A percentile compares a stretch with the other conserved stretches of the same genome.
Conservation (phyloP, 2,888 invertebrate genomes). For the Temnothorax rugatulus region DNA sequence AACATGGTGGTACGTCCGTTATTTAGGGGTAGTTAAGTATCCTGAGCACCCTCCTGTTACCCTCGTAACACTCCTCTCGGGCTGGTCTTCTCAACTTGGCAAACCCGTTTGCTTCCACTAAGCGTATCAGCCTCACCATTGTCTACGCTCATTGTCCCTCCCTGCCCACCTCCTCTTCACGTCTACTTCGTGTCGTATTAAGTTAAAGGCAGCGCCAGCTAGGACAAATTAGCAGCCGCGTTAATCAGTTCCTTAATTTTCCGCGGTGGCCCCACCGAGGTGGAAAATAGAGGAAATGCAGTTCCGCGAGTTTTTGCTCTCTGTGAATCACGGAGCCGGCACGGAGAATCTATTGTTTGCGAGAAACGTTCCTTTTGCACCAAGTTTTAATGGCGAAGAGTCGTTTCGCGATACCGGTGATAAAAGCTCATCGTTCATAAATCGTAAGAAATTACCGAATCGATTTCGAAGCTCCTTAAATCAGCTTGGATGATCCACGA, state of each 20-base stretch:
- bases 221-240: slow-evolving; percentile 66
- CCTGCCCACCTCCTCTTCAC: slow-evolving; percentile 24
- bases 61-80: slow-evolving; percentile 54
- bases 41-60: slow-evolving; percentile 48
- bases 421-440: slow-evolving; percentile 42
- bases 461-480: neutral
- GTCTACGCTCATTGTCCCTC: slow-evolving; percentile 72
- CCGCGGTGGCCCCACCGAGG: slow-evolving; percentile 32
- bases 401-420: slow-evolving; percentile 1
- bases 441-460: slow-evolving; percentile 28
- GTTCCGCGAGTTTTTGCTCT: slow-evolving; percentile 30
- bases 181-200: slow-evolving; percentile 60
- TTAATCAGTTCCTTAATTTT: slow-evolving; percentile 69
- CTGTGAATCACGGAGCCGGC: slow-evolving; percentile 21
- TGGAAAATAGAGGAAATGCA: slow-evolving; percentile 10
- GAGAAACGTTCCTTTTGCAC: slow-evolving; percentile 6
- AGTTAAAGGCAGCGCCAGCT: slow-evolving; percentile 58
- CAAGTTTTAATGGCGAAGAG: slow-evolving; percentile 47
- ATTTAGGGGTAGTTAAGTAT: slow-evolving; percentile 73
- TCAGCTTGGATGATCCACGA: neutral
- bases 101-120: slow-evolving; percentile 71
- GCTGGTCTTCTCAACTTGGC: slow-evolving; percentile 61
- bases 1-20: slow-evolving; percentile 61
- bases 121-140: slow-evolving; percentile 70
- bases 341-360: slow-evolving; percentile 44